phyloP scores from a whole-genome alignment of 2,888 invertebrate species.

The Zaprionus obscuricornis region DNA sequence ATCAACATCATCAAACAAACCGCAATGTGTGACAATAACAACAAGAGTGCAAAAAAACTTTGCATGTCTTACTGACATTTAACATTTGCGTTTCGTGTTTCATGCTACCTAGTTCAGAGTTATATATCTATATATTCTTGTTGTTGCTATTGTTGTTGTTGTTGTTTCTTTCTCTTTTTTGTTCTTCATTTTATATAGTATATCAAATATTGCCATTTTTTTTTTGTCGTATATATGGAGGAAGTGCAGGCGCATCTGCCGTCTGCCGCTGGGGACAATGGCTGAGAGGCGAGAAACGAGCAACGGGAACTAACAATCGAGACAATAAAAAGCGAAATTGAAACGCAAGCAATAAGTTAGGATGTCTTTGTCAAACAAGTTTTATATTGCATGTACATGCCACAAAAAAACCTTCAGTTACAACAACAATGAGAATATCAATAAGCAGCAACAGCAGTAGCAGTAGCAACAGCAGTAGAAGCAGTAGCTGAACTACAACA shows the following conservation, averaged over 20 bases:
- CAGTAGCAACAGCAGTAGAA: no score
- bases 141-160: constrained; percentile 16
- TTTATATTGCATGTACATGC: constrained; percentile 57
- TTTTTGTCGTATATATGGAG: no score
- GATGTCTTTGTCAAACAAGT: constrained; percentile 53
- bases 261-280: no score
- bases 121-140: not conserved
- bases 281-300: constrained; percentile 1
- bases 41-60: no score
- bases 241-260: constrained; percentile 10
- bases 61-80: constrained; percentile 76
- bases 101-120: constrained; percentile 44
- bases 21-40: constrained; percentile 68
- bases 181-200: constrained; percentile 20
- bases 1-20: constrained; percentile 43
- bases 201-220: constrained; percentile 40
- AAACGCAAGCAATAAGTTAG: constrained; percentile 56
- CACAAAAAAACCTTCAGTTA: constrained; percentile 14
- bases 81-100: constrained; percentile 75
- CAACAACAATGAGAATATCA: no score
- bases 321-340: constrained; percentile 62
- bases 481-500: no score
- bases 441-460: no score
- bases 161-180: constrained; percentile 18
- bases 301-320: no score